Conservation (phyloP, 2,888 invertebrate genomes). For the Erebia aethiops region DNA sequence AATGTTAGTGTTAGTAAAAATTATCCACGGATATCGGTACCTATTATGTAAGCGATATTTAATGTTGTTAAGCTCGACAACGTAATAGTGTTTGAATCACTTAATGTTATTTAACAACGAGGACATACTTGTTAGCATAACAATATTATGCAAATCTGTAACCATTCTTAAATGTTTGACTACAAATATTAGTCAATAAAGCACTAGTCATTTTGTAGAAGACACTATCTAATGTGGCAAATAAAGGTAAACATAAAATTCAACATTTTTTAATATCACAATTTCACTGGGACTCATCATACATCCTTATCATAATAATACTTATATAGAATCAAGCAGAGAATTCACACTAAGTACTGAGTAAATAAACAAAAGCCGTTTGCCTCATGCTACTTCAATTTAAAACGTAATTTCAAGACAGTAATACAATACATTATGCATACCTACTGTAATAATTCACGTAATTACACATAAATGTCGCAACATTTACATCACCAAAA, state of each 20-base stretch:
- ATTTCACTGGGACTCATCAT: conserved; percentile 72
- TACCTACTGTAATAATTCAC: conserved; percentile 45
- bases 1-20: conserved; percentile 19
- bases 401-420: conserved; percentile 15
- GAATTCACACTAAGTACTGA: conserved; percentile 39
- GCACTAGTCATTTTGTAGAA: neutral
- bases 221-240: conserved; percentile 30
- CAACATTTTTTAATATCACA: conserved; percentile 81
- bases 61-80: conserved; percentile 38
- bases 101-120: conserved; percentile 39
- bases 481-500: conserved; percentile 50
- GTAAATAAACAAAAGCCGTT: conserved; percentile 46
- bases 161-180: conserved; percentile 25
- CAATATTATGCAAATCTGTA: conserved; percentile 35
- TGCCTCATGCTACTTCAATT: conserved; percentile 31
- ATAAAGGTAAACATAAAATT: conserved; percentile 50
- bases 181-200: conserved; percentile 15
- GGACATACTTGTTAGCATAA: conserved; percentile 33
- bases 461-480: conserved; percentile 44
- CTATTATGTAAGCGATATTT: conserved; percentile 34
- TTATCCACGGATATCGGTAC: conserved; percentile 21
- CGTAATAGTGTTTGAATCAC: conserved; percentile 41
- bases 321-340: conserved; percentile 41
- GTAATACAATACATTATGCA: conserved; percentile 37
- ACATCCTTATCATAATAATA: conserved; percentile 54